Conservation (phyloP, 1,140 invertebrate species). For the Caenorhabditis elegans region WBcel235 BX284605.5:14743001-14743500, state of each 20-base stretch:
- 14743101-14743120: not conserved
- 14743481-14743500: not conserved
- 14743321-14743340: not conserved
- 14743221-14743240: not conserved
- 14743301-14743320: no score
- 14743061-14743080: not conserved
- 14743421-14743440: not conserved
- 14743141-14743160: not conserved
- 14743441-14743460: not conserved
- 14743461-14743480: not conserved
- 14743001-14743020: no score
- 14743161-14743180: not conserved
- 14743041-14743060: not conserved
- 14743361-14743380: not conserved
- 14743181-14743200: not conserved
- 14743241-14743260: not conserved
- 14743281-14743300: not conserved
- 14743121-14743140: not conserved
- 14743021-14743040: not conserved
- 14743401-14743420: not conserved
- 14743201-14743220: not conserved
- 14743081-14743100: not conserved
- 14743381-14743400: not conserved
- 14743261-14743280: not conserved
- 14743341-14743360: not conserved